These are phyloP conservation scores for Isurus oxyrinchus DNA, from an alignment of 2,113 vertebrate genomes.

Conservation along the genomic window DNA sequence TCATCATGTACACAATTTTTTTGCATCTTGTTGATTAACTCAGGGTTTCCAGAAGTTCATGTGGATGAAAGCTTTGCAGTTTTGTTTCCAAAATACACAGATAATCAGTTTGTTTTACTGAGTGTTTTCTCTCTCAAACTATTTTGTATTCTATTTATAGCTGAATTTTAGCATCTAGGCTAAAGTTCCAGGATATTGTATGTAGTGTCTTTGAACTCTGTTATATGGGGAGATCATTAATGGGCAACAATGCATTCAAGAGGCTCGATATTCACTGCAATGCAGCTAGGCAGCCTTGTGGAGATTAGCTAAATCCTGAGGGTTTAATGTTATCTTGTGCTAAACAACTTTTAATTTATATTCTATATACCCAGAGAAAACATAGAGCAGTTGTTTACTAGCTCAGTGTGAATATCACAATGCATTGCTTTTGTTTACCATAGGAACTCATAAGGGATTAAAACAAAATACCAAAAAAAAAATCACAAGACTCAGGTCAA, in stretches of 20 bases:
- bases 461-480: neutral
- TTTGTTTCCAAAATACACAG: neutral
- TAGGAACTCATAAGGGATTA: neutral
- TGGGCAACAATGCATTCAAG: neutral
- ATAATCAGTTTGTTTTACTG: neutral
- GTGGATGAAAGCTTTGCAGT: neutral
- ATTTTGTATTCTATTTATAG: too few species aligned
- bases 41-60: neutral
- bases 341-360: neutral
- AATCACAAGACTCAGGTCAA: neutral
- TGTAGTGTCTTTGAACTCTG: neutral
- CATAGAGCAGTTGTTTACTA: neutral
- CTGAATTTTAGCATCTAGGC: neutral
- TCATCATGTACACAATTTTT: neutral
- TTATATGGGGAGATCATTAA: neutral
- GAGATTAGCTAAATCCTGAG: neutral
- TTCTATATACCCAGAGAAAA: neutral
- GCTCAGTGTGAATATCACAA: neutral
- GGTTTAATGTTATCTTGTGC: neutral
- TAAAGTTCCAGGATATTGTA: neutral
- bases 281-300: neutral
- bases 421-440: neutral
- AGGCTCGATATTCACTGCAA: neutral
- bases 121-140: neutral
- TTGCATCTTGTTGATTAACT: neutral